phyloP scores from a whole-genome alignment of 2,888 invertebrate genomes.

The Plemyria rubiginata region DNA sequence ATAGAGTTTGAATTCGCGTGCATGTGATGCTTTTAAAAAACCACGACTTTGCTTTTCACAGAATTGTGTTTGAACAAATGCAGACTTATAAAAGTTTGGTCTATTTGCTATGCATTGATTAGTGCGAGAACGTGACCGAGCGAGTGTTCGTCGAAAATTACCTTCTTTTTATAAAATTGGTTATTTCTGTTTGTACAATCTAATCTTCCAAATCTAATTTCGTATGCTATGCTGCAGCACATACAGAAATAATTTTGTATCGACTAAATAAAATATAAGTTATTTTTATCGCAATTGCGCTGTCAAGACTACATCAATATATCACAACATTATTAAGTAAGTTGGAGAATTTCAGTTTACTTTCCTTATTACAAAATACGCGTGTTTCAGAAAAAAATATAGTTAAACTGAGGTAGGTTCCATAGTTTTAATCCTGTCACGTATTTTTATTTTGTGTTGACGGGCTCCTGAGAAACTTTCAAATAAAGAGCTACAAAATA shows the following conservation, averaged over 20 bases:
- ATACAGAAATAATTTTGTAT: too few relatives aligned
- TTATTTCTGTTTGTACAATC: neutral
- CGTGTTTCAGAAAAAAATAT: too few relatives aligned
- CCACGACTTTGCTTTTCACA: too few relatives aligned
- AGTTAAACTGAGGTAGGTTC: too few relatives aligned
- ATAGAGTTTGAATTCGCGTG: neutral
- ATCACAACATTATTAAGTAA: too few relatives aligned
- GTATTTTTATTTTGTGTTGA: neutral
- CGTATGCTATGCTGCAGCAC: too few relatives aligned
- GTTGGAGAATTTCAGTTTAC: too few relatives aligned
- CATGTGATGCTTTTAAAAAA: neutral
- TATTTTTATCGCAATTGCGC: too few relatives aligned
- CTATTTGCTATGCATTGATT: conserved; percentile 13
- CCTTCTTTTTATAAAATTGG: conserved; percentile 7
- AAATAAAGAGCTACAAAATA: neutral
- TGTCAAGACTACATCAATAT: too few relatives aligned
- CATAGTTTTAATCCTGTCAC: too few relatives aligned
- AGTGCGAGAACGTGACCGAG: conserved; percentile 15
- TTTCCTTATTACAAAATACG: too few relatives aligned
- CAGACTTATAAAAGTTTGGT: conserved; percentile 10
- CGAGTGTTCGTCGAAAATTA: conserved; percentile 10
- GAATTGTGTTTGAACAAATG: conserved; percentile 4
- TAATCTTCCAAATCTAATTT: neutral
- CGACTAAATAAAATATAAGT: too few relatives aligned
- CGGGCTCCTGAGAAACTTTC: neutral